These are phyloP conservation scores for Bolinopsis microptera DNA, from an alignment of 37 sponge, comb jelly and placozoan species.

Conservation along the genomic window DNA sequence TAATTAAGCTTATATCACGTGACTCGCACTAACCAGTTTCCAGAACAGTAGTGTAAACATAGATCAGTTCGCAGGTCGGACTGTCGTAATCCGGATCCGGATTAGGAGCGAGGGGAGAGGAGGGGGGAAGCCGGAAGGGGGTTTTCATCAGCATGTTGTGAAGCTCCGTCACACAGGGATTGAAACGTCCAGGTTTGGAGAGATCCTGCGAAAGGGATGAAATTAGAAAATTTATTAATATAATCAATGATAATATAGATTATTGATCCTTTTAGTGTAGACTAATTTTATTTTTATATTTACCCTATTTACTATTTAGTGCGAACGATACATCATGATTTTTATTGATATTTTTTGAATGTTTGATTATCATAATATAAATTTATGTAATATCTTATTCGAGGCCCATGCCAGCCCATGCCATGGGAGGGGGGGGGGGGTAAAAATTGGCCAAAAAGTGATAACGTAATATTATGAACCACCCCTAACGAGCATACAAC, in stretches of 20 bases:
- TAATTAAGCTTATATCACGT: too few species aligned
- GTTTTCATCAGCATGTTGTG: conserved; percentile 65
- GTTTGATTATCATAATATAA: too few species aligned
- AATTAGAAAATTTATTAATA: neutral
- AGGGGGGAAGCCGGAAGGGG: conserved; percentile 50
- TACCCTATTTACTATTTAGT: too few species aligned
- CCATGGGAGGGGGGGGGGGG: too few species aligned
- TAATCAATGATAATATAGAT: neutral
- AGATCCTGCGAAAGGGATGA: neutral
- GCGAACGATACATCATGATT: too few species aligned
- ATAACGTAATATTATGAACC: too few species aligned
- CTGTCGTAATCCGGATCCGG: neutral
- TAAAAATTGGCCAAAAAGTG: too few species aligned
- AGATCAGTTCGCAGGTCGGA: neutral
- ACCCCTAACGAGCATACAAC: too few species aligned
- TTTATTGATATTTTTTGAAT: too few species aligned
- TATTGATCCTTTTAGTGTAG: neutral
- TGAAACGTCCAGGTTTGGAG: conserved; percentile 58
- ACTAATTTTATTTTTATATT: too few species aligned
- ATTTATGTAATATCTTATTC: too few species aligned
- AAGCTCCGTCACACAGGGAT: conserved; percentile 34
- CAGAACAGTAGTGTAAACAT: neutral
- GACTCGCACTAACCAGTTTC: conserved; percentile 11
- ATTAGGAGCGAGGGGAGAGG: conserved; percentile 1
- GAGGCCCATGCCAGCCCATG: too few species aligned